Percentiles rank a stretch among this genome's conserved stretches.
phyloP scores from a whole-genome alignment of 2,888 invertebrate genomes.

The Caenorhabditis virilis region DNA sequence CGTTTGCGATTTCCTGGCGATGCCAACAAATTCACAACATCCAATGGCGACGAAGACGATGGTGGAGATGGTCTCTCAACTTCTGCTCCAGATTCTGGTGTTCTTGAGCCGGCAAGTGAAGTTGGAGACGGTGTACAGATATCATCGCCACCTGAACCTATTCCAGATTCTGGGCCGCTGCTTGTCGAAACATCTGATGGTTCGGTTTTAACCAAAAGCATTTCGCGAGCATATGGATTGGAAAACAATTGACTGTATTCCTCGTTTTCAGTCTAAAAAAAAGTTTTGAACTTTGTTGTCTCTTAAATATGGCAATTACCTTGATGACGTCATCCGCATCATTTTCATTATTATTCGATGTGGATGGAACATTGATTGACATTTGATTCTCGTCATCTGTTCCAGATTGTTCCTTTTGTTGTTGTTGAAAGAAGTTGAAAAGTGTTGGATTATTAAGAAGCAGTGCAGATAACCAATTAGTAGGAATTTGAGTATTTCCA shows the following conservation, averaged over 20 bases:
- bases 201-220: slow-evolving; percentile 34
- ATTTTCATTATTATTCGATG: too few species aligned
- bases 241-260: not conserved
- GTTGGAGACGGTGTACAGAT: slow-evolving; percentile 3
- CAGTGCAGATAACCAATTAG: slow-evolving; percentile 8
- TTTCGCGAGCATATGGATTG: slow-evolving; percentile 5
- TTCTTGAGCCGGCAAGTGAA: not conserved
- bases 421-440: not conserved
- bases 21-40: not conserved
- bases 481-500: not conserved
- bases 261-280: not conserved
- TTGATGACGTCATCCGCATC: not conserved
- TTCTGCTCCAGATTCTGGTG: not conserved
- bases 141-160: slow-evolving; percentile 28
- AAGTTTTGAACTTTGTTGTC: not conserved
- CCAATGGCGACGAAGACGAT: not conserved
- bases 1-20: slow-evolving; percentile 10
- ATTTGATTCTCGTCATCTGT: not conserved
- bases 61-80: not conserved
- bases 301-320: not conserved
- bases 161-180: slow-evolving; percentile 45
- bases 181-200: slow-evolving; percentile 12
- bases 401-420: not conserved
- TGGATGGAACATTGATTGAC: too few species aligned
- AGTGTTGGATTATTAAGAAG: slow-evolving; percentile 26